These are phyloP conservation scores for Myrmophylax atrothorax DNA, from an alignment of 2,113 vertebrate genomes.

Conservation along the genomic window DNA sequence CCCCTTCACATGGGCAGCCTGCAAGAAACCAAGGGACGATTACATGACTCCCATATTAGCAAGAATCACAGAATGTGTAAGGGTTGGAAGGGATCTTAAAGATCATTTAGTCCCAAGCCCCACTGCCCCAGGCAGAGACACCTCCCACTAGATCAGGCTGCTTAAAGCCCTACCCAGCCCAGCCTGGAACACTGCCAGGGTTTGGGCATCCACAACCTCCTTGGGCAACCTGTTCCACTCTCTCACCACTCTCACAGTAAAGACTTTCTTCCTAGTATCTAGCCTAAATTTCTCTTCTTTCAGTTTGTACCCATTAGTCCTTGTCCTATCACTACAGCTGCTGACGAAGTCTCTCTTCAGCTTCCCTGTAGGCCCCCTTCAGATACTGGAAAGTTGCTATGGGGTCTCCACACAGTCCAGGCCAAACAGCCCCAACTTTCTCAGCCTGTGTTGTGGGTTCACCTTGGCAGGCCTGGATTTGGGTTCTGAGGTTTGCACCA, in stretches of 20 bases:
- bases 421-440: neutral
- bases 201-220: neutral
- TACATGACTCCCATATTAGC: fast-evolving
- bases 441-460: too few species aligned
- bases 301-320: neutral
- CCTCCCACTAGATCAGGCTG: neutral
- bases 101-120: neutral
- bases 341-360: neutral
- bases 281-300: neutral
- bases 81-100: neutral
- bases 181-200: neutral
- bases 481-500: too few species aligned
- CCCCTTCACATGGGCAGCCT: neutral
- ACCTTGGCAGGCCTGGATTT: too few species aligned
- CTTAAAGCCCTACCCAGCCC: neutral
- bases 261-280: neutral
- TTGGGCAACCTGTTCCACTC: neutral
- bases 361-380: neutral
- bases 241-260: neutral
- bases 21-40: neutral
- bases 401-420: neutral
- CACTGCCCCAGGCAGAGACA: neutral
- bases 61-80: neutral
- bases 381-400: neutral
- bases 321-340: neutral